Evolutionary conservation across 2,888 invertebrate species (phyloP).

Genomic region (Eremobia ochroleuca): DNA sequence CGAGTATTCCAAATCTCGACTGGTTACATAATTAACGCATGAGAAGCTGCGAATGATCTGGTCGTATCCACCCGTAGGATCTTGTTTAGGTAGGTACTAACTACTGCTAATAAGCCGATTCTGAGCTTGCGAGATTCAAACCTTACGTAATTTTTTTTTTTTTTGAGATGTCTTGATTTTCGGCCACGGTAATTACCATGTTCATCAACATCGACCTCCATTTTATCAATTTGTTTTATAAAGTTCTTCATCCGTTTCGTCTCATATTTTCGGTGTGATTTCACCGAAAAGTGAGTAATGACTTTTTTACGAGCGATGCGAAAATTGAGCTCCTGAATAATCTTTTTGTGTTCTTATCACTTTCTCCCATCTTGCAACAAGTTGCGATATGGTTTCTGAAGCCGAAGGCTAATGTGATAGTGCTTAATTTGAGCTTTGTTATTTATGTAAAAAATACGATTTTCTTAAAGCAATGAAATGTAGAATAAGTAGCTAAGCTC

Average conservation of each 20-base stretch:
- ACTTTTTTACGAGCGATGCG: constrained; percentile 48
- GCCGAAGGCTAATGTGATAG: constrained; percentile 17
- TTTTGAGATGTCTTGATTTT: constrained; percentile 16
- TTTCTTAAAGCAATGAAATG: not conserved
- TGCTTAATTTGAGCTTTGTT: not conserved
- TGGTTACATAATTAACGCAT: constrained; percentile 71
- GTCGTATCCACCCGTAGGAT: constrained; percentile 51
- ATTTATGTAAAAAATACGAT: not conserved
- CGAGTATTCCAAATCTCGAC: constrained; percentile 73
- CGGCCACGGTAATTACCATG: constrained; percentile 7
- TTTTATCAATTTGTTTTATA: constrained; percentile 31
- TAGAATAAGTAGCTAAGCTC: not conserved
- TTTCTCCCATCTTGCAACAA: constrained; percentile 44
- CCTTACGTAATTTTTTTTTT: not conserved
- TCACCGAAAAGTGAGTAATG: constrained; percentile 55
- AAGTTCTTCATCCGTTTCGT: constrained; percentile 12
- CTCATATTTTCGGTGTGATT: constrained; percentile 29
- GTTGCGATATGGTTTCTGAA: constrained; percentile 4
- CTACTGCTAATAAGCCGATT: too few species aligned
- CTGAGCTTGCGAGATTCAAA: constrained; percentile 24
- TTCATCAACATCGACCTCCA: constrained; percentile 24
- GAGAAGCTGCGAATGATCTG: constrained; percentile 54
- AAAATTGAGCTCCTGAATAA: constrained; percentile 43
- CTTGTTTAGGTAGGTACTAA: constrained; percentile 68
- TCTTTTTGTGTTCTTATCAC: constrained; percentile 32